Percentiles rank a stretch among this genome's conserved stretches.
Evolutionary conservation across 2,113 vertebrate genomes (phyloP).

Genomic region (Sterrhoptilus dennistouni): DNA sequence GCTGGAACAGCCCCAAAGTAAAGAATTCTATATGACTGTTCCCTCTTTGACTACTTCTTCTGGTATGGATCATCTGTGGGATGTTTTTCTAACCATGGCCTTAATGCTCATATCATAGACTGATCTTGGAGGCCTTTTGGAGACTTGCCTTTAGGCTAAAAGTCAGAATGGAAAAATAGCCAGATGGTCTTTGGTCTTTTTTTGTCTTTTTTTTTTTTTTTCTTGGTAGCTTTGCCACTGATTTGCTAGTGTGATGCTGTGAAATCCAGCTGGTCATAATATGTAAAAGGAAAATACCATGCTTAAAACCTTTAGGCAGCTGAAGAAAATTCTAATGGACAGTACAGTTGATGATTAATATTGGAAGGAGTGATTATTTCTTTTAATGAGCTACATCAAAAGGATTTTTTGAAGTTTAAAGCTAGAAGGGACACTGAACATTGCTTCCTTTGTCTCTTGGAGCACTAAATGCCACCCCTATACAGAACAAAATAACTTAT

Average conservation of each 20-base stretch:
- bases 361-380: neutral
- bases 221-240: neutral
- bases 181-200: neutral
- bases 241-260: neutral
- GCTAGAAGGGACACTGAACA: constrained; percentile 11
- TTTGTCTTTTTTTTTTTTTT: neutral
- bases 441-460: constrained; percentile 39
- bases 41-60: neutral
- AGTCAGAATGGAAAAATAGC: constrained; percentile 7
- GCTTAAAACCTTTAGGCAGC: neutral
- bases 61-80: neutral
- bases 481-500: constrained; percentile 44
- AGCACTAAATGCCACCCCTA: neutral
- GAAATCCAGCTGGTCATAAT: constrained; percentile 13
- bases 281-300: neutral
- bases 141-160: neutral
- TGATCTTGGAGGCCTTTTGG: neutral
- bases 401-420: constrained; percentile 35
- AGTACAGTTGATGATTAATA: neutral
- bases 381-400: constrained; percentile 19
- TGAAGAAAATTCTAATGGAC: constrained; percentile 8
- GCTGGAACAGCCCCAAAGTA: neutral
- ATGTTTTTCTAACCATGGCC: neutral
- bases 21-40: neutral
- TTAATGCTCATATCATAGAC: neutral